These are phyloP conservation scores for Lasiommata megera DNA, from an alignment of 2,888 invertebrate genomes.

Conservation along the genomic window DNA sequence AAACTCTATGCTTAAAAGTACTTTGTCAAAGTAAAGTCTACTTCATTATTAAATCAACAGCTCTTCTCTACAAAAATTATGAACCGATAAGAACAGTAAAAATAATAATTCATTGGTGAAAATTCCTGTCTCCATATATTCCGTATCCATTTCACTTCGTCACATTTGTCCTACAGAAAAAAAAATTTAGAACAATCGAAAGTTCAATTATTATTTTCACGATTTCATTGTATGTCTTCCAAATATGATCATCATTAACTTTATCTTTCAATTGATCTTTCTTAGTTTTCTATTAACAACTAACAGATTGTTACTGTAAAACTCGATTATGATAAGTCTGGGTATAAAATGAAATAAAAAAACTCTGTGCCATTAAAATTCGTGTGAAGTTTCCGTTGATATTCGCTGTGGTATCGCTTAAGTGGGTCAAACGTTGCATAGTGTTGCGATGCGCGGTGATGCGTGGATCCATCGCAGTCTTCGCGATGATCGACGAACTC, in stretches of 20 bases:
- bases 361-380: conserved; percentile 1
- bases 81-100: not conserved
- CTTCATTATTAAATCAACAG: not conserved
- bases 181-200: too few species aligned
- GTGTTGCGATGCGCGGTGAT: conserved; percentile 57
- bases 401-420: conserved; percentile 51
- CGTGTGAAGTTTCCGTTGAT: conserved; percentile 30
- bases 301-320: too few species aligned
- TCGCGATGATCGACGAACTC: conserved; percentile 64
- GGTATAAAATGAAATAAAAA: not conserved
- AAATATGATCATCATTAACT: too few species aligned
- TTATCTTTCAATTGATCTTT: too few species aligned
- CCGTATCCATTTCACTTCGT: too few species aligned
- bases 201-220: too few species aligned
- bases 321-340: not conserved
- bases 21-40: conserved; percentile 6
- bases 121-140: too few species aligned
- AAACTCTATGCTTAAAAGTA: conserved; percentile 1
- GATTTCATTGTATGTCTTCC: too few species aligned
- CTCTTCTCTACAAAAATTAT: not conserved
- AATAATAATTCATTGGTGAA: not conserved
- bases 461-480: conserved; percentile 61
- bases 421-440: conserved; percentile 74
- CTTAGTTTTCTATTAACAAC: too few species aligned
- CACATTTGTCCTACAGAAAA: too few species aligned